Evolutionary conservation across 2,888 invertebrate genomes (phyloP).

Genomic region (Cryptus armator): DNA sequence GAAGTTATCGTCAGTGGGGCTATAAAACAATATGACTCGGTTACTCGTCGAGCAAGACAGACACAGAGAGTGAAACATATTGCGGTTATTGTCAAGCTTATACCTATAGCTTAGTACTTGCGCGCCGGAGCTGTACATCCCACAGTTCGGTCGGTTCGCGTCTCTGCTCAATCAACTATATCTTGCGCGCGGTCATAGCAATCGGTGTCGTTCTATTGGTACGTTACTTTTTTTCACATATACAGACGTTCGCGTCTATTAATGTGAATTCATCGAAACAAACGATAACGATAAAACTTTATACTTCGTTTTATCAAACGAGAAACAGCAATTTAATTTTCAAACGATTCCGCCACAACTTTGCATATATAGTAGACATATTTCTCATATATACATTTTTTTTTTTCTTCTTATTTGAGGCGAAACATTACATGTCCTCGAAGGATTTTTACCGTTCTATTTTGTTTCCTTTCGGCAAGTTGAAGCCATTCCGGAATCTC

Average conservation of each 20-base stretch:
- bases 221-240: not conserved
- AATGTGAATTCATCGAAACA: not conserved
- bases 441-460: constrained; percentile 50
- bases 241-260: not conserved
- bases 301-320: not conserved
- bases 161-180: not conserved
- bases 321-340: not conserved
- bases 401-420: constrained; percentile 4
- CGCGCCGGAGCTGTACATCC: constrained; percentile 8
- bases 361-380: not conserved
- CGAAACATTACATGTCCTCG: constrained; percentile 25
- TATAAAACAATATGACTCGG: constrained; percentile 82
- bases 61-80: constrained; percentile 78
- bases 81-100: constrained; percentile 79
- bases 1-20: constrained; percentile 78
- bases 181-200: not conserved
- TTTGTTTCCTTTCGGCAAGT: constrained; percentile 72
- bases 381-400: not conserved
- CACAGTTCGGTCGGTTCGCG: not conserved
- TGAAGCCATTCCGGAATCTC: constrained; percentile 81
- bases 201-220: not conserved
- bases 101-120: constrained; percentile 39
- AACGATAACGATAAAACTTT: not conserved
- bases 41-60: constrained; percentile 70
- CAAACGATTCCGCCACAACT: not conserved